A percentile compares a stretch with the other conserved stretches of the same genome.
Conservation (phyloP, 2,797 vertebrate species). For the Peromyscus nudipes region DNA sequence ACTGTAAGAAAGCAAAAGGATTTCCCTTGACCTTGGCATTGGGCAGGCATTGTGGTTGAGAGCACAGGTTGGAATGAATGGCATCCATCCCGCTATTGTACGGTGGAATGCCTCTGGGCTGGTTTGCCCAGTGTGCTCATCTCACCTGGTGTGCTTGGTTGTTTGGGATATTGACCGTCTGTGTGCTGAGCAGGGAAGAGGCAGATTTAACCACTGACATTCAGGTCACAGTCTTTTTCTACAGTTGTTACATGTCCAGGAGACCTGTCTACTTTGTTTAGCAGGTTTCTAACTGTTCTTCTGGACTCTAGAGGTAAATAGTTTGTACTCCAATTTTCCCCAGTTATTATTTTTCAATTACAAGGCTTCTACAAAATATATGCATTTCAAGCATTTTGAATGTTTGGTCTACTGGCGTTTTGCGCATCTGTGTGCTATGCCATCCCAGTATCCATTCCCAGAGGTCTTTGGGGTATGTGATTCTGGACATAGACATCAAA, state of each 20-base stretch:
- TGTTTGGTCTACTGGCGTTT: not conserved
- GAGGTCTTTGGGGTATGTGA: not conserved
- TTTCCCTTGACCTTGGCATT: not conserved
- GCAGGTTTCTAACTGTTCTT: not conserved
- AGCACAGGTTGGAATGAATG: not conserved
- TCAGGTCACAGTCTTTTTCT: not conserved
- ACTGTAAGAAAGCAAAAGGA: not conserved
- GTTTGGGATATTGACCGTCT: not conserved
- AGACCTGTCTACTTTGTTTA: not conserved
- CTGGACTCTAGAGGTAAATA: not conserved
- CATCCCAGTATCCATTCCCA: not conserved
- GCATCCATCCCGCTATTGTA: fast-evolving
- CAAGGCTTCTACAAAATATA: not conserved
- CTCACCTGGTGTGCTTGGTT: not conserved
- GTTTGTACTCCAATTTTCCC: not conserved
- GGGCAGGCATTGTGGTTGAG: fast-evolving
- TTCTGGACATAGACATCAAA: not conserved
- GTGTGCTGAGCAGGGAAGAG: not conserved
- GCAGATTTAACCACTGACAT: not conserved
- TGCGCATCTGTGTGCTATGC: not conserved
- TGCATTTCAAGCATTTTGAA: not conserved
- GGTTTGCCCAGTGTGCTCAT: not conserved
- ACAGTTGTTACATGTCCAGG: not conserved
- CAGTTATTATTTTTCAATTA: constrained; percentile 16
- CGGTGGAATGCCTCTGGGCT: not conserved